These are phyloP conservation scores for Tragelaphus scriptus DNA, from an alignment of 2,113 vertebrate genomes.

Conservation along the genomic window DNA sequence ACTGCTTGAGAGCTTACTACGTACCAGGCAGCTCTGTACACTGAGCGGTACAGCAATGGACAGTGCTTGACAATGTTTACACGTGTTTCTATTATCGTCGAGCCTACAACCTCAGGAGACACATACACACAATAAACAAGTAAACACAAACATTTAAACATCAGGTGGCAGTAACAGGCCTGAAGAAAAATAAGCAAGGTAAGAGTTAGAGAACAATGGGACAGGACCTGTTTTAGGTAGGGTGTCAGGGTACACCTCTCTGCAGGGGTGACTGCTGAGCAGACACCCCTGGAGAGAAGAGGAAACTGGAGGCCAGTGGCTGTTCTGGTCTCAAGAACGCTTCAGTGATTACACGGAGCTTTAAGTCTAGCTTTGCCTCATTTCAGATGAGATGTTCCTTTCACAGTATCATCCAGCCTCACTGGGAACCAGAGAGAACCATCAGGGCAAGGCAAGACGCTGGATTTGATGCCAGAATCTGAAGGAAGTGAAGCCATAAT, in stretches of 20 bases:
- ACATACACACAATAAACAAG: neutral
- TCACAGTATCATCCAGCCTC: neutral
- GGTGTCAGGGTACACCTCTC: neutral
- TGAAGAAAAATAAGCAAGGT: neutral
- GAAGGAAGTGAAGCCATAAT: neutral
- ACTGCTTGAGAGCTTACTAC: neutral
- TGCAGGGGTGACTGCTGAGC: neutral
- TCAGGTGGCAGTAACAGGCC: neutral
- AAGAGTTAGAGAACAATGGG: fast-evolving
- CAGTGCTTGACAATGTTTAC: neutral
- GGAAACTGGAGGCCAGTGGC: neutral
- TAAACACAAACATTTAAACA: neutral
- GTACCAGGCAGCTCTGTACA: neutral
- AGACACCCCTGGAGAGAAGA: neutral
- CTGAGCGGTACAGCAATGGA: neutral
- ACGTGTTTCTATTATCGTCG: neutral
- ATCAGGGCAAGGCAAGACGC: too few species aligned
- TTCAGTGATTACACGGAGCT: neutral
- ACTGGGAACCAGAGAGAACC: neutral
- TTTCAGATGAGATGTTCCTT: neutral
- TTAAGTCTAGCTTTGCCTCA: neutral
- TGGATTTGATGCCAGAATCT: neutral
- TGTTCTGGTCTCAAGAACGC: neutral
- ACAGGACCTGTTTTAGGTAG: neutral
- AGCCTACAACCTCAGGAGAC: neutral